Evolutionary conservation across 2,888 invertebrate species (phyloP).

Genomic region (Lamellibrachia satsuma): DNA sequence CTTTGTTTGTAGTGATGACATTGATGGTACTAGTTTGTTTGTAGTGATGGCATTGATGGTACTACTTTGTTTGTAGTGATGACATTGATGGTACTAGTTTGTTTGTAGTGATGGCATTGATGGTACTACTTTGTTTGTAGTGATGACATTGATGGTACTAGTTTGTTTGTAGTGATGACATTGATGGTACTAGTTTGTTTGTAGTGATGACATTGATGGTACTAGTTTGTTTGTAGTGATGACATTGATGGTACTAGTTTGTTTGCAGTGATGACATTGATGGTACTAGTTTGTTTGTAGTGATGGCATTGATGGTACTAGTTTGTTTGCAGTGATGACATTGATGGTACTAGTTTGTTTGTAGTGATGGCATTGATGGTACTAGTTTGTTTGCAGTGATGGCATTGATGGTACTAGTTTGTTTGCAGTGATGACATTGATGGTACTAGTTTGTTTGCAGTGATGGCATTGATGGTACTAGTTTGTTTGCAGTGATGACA

Average conservation of each 20-base stretch:
- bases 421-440: neutral
- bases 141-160: neutral
- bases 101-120: neutral
- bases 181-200: neutral
- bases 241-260: neutral
- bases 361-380: neutral
- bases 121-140: neutral
- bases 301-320: neutral
- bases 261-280: neutral
- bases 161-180: neutral
- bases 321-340: neutral
- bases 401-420: neutral
- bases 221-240: neutral
- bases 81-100: neutral
- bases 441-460: neutral
- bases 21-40: neutral
- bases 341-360: neutral
- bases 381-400: neutral
- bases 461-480: neutral
- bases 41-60: neutral
- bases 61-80: neutral
- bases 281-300: neutral
- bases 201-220: neutral
- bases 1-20: neutral
- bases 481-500: neutral